Evolutionary conservation across 2,888 invertebrate genomes (phyloP), one percentile per base, ranked within the genome.

Genomic region (Xestia ashworthii): DNA sequence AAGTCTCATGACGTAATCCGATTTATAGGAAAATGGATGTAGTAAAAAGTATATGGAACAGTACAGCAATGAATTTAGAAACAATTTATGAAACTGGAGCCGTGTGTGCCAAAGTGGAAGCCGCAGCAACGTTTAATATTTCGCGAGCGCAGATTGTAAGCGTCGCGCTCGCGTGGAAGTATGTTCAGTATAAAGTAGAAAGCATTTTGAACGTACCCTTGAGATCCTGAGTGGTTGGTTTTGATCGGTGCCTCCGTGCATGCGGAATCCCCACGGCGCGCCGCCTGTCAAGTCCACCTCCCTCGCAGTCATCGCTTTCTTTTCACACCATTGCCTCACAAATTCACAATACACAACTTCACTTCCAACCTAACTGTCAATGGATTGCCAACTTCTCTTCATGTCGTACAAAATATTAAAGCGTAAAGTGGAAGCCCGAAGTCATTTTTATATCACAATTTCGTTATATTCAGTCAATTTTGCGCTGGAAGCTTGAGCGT

Each of bases 181-280:
- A 79, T 80, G 58, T 68, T 77, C 69, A 53, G 64, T 65, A 60
- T 58, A 69, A 74, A 46, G 71, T 76, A 72, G 73, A 75, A 84
- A 88, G 83, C 77, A 88, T 88, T 85, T 69, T 74, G 78, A 83
- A 97, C 98, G 97, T 96, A 98, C 98, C 97, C 98, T 97, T 74
- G 98, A 98, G 94, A 99, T 98, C 93, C 98, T 97, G 81, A 98
- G 97, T 80, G 98, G 98, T 94, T 98, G 98, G 92, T 98, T 98
- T 89, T 97, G 97, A 95, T 98, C 98, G 90, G 97, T 97, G 85
- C 98, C 98, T 86, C 98, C 98, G 94, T 98, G 98, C 98, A 98
- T 98, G 87, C 98, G 98, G 96, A 99, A 98, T 91, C 98, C 98
- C 99, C 98, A 98, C 88, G 98, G 98, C 93, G 98, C 97, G 85